Conservation (phyloP, 2,113 vertebrate species). For the Probosciger aterrimus region DNA sequence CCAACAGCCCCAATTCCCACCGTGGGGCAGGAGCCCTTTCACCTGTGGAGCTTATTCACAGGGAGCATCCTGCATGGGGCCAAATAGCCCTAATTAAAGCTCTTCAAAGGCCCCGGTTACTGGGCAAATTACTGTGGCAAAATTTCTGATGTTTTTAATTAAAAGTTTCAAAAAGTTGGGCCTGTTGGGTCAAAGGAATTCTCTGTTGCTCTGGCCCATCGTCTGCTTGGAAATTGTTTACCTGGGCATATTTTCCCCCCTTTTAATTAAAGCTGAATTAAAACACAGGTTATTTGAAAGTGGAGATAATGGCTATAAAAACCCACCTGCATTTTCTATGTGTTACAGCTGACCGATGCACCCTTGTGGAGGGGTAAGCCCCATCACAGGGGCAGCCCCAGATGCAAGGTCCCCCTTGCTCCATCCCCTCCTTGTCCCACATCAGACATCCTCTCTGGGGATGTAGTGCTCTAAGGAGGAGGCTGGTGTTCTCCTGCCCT, state of each 20-base stretch:
- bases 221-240: not conserved
- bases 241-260: not conserved
- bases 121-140: constrained; percentile 6
- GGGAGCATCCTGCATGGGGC: not conserved
- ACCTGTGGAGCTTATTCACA: not conserved
- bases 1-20: no score
- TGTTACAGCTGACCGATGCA: not conserved
- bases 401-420: not conserved
- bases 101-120: constrained; percentile 47
- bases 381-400: not conserved
- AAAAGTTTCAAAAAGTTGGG: constrained; percentile 20
- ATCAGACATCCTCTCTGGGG: not conserved
- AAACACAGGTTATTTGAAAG: not conserved
- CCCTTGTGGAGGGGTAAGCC: not conserved
- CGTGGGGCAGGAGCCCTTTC: not conserved
- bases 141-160: constrained; percentile 41
- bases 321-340: not conserved
- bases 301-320: not conserved
- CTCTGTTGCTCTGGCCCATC: not conserved
- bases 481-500: not conserved
- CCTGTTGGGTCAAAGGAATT: constrained; percentile 14
- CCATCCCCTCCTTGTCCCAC: not conserved
- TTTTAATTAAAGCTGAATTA: constrained; percentile 35
- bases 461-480: not conserved
- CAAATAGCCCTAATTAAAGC: not conserved